Conservation (phyloP, 1,140 invertebrate species). For the Halictus rubicundus region DNA sequence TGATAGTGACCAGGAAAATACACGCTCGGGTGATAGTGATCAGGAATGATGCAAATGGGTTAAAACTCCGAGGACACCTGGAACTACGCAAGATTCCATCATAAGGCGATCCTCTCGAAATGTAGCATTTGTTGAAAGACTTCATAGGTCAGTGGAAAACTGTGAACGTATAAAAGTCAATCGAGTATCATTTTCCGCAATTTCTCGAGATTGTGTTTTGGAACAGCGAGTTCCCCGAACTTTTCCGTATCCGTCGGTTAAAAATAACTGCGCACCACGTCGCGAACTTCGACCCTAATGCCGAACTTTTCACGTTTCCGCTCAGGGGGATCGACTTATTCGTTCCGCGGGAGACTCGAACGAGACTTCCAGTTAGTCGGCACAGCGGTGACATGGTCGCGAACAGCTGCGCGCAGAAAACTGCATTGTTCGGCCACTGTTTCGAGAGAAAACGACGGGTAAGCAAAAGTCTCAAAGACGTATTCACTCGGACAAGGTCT, state of each 20-base stretch:
- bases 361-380: slow-evolving; percentile 9
- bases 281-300: background rate
- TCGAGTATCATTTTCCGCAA: background rate
- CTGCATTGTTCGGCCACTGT: slow-evolving; percentile 1
- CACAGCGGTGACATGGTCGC: slow-evolving; percentile 18
- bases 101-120: too few species aligned
- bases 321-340: background rate
- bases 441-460: background rate
- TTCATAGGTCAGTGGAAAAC: too few species aligned
- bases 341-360: background rate
- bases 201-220: background rate
- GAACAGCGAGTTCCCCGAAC: background rate
- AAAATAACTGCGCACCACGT: background rate
- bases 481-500: background rate
- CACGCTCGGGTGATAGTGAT: too few species aligned
- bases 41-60: too few species aligned
- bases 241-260: background rate
- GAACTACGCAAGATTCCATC: too few species aligned
- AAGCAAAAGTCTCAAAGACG: background rate
- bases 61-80: too few species aligned
- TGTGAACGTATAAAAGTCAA: background rate
- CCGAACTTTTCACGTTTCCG: background rate
- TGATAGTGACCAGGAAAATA: too few species aligned
- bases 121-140: too few species aligned
- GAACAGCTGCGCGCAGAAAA: background rate